These are phyloP conservation scores for Lophius piscatorius DNA, from an alignment of 2,113 vertebrate genomes.

Conservation along the genomic window DNA sequence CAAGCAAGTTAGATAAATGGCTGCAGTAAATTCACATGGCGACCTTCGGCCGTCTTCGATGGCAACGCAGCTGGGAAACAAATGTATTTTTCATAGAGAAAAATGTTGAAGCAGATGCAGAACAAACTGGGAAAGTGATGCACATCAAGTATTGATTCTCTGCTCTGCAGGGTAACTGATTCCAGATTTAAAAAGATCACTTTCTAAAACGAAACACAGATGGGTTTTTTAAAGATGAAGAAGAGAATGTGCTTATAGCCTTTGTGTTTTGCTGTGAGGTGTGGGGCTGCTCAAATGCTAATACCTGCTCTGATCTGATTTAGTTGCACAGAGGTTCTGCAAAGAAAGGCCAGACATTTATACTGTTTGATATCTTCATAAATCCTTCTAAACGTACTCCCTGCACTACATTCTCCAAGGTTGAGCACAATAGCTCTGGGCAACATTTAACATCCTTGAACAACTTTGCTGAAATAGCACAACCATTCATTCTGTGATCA, in stretches of 20 bases:
- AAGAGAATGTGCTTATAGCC: constrained; percentile 16
- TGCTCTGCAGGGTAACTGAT: constrained; percentile 38
- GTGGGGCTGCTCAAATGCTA: constrained; percentile 13
- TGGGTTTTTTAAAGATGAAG: neutral
- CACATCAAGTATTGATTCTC: constrained; percentile 55
- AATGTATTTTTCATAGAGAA: constrained; percentile 69
- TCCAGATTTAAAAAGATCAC: constrained; percentile 35
- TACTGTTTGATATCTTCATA: constrained; percentile 13
- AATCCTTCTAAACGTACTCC: constrained; percentile 13
- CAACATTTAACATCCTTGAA: constrained; percentile 46
- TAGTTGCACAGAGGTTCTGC: constrained; percentile 3
- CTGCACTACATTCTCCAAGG: neutral
- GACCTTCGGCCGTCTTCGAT: constrained; percentile 61
- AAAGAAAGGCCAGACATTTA: constrained; percentile 27
- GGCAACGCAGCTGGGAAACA: constrained; percentile 50
- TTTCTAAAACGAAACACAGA: constrained; percentile 21
- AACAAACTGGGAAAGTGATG: constrained; percentile 58
- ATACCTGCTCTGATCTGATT: constrained; percentile 25
- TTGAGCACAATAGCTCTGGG: constrained; percentile 22
- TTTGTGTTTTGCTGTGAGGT: constrained; percentile 1
- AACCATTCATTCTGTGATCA: constrained; percentile 43
- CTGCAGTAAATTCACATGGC: constrained; percentile 63
- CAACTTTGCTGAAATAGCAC: constrained; percentile 34
- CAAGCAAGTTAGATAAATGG: constrained; percentile 65
- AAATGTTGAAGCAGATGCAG: constrained; percentile 32